phyloP scores from a whole-genome alignment of 2,113 vertebrate species.

The Phaethon lepturus region DNA sequence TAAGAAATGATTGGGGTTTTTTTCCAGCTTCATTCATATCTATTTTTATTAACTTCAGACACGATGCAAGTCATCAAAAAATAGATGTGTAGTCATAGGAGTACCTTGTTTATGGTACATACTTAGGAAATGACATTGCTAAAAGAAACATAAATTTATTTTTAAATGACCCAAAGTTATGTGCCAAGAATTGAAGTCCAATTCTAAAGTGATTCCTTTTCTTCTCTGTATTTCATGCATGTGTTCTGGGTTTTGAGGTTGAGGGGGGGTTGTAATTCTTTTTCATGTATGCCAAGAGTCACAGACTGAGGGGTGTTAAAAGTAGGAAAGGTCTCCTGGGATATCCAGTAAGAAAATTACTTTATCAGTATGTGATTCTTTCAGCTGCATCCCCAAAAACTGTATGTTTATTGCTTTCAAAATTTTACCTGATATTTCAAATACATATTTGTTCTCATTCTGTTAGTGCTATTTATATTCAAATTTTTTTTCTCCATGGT shows the following conservation, averaged over 20 bases:
- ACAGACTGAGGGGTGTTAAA: not conserved
- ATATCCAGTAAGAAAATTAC: not conserved
- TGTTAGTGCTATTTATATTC: not conserved
- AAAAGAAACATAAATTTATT: not conserved
- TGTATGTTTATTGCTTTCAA: not conserved
- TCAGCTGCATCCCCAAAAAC: not conserved
- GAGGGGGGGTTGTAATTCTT: not conserved
- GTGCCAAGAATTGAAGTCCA: not conserved
- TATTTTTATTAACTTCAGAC: not conserved
- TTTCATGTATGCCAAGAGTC: not conserved
- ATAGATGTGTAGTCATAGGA: not conserved
- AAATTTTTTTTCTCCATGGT: not conserved
- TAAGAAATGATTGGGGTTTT: not conserved
- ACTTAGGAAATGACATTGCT: not conserved
- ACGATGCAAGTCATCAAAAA: not conserved
- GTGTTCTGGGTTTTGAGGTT: not conserved
- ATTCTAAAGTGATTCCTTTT: not conserved
- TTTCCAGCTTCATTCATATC: not conserved
- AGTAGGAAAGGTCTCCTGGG: not conserved
- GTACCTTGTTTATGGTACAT: not conserved
- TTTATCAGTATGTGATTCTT: not conserved
- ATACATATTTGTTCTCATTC: not conserved
- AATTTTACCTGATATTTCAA: not conserved
- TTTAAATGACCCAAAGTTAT: not conserved
- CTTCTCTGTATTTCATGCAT: not conserved